Conservation (phyloP, 2,888 invertebrate genomes). For the Sesia bembeciformis region DNA sequence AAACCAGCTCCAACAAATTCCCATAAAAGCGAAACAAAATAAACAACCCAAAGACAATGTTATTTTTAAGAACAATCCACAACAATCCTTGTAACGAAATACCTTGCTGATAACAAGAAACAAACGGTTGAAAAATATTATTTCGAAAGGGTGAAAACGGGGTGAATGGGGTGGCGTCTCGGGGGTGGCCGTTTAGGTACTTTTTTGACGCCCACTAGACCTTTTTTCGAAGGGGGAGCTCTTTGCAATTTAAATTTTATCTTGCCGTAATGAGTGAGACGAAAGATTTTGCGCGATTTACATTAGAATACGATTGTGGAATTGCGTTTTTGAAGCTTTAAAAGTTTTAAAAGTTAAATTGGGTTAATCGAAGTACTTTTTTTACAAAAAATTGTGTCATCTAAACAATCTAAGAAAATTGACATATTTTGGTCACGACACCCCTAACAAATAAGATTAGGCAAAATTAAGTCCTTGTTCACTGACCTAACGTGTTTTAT, state of each 20-base stretch:
- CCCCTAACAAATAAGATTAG: no score
- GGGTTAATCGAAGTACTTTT: no score
- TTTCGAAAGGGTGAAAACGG: background rate
- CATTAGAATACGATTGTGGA: no score
- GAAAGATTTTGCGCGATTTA: background rate
- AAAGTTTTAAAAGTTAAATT: no score
- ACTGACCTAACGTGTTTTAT: no score
- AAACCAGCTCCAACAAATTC: background rate
- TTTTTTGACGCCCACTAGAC: constrained; percentile 63
- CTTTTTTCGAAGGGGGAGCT: constrained; percentile 55
- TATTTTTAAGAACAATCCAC: background rate
- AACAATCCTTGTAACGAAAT: background rate
- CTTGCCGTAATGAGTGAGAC: constrained; percentile 50
- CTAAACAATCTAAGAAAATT: no score
- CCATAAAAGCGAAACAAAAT: background rate
- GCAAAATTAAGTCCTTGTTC: no score
- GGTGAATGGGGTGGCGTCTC: background rate
- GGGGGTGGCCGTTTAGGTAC: constrained; percentile 10
- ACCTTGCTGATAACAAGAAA: constrained; percentile 34
- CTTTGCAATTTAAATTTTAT: constrained; percentile 71
- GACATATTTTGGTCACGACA: no score
- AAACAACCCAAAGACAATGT: background rate
- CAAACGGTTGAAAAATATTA: constrained; percentile 35
- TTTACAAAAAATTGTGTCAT: no score
- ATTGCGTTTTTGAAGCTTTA: no score